phyloP scores from a whole-genome alignment of 2,797 vertebrate species.

The Phalanger gymnotis region DNA sequence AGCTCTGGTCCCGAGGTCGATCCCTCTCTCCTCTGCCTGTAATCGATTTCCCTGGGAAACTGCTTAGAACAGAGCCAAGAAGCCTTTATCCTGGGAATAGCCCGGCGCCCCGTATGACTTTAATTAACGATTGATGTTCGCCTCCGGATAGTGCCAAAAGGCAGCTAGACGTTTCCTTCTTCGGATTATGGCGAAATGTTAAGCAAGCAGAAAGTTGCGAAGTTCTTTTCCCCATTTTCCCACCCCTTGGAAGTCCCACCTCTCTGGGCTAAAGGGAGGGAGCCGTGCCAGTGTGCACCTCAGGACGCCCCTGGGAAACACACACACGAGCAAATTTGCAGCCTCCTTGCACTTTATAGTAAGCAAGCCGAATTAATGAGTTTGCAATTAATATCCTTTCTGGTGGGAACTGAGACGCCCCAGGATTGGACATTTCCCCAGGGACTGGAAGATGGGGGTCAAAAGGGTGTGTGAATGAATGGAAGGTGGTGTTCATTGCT shows the following conservation, averaged over 20 bases:
- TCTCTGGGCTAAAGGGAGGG: neutral
- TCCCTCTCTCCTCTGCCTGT: neutral
- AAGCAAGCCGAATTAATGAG: neutral
- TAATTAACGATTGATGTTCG: conserved; percentile 59
- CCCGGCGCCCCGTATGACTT: conserved; percentile 77
- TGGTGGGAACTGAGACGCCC: neutral
- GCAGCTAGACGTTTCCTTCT: conserved; percentile 50
- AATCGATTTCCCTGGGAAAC: conserved; percentile 9
- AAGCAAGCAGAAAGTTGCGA: conserved; percentile 7
- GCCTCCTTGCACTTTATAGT: neutral
- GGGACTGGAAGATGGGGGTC: neutral
- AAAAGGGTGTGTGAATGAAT: neutral
- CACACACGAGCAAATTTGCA: neutral
- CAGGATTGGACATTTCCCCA: neutral
- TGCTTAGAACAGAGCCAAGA: neutral
- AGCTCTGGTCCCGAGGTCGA: neutral
- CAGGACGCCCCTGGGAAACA: no score
- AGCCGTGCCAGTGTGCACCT: no score
- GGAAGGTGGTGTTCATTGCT: neutral
- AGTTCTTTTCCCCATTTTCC: neutral
- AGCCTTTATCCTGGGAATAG: conserved; percentile 45
- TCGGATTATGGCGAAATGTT: conserved; percentile 34
- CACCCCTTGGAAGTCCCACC: neutral
- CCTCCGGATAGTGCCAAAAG: conserved; percentile 58
- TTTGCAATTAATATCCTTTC: neutral